Conservation (phyloP, 2,888 invertebrate species). For the Seira musarum region DNA sequence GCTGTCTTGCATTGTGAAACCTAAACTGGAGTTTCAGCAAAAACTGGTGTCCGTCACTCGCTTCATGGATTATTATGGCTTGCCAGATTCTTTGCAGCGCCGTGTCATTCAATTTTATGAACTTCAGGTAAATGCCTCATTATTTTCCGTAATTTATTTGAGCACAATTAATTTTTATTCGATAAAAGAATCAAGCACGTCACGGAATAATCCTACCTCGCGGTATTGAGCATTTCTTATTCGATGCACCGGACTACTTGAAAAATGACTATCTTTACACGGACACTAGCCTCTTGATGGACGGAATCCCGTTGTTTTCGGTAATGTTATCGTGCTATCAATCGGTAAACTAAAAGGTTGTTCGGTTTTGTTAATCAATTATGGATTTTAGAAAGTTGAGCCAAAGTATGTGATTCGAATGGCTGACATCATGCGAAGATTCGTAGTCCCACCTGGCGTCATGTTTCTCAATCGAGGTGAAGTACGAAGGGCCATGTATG, state of each 20-base stretch:
- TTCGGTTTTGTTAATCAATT: neutral
- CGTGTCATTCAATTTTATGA: conserved; percentile 52
- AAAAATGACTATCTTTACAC: conserved; percentile 50
- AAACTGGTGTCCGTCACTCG: conserved; percentile 47
- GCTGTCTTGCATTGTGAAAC: conserved; percentile 58
- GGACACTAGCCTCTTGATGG: conserved; percentile 48
- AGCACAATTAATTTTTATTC: no score
- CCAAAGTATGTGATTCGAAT: conserved; percentile 52
- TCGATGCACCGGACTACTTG: conserved; percentile 55
- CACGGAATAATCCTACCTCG: conserved; percentile 53
- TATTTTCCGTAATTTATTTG: no score
- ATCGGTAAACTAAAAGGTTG: neutral
- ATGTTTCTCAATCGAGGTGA: conserved; percentile 64
- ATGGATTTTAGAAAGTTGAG: conserved; percentile 61
- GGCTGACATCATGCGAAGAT: conserved; percentile 57
- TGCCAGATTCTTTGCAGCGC: conserved; percentile 47
- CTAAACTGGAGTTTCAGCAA: conserved; percentile 60
- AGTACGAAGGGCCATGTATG: conserved; percentile 65
- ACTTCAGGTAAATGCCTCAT: conserved; percentile 27
- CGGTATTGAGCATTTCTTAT: conserved; percentile 46
- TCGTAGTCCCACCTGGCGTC: conserved; percentile 62
- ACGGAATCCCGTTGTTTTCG: conserved; percentile 62
- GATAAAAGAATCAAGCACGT: conserved; percentile 43
- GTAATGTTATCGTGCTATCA: conserved; percentile 23
- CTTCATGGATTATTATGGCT: conserved; percentile 55